Conservation (phyloP, 2,888 invertebrate genomes). For the Erannis defoliaria region DNA sequence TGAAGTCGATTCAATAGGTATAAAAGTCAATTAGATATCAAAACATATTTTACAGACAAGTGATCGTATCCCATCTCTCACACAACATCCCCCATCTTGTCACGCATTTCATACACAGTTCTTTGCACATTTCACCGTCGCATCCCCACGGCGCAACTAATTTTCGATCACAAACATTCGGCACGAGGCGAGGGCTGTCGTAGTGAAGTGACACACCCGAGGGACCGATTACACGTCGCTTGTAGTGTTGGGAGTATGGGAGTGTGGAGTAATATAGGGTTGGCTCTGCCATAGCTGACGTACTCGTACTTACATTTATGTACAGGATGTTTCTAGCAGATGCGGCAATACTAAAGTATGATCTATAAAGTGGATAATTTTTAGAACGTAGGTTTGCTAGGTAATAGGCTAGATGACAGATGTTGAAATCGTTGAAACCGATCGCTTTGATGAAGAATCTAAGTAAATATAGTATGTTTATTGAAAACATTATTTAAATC, state of each 20-base stretch:
- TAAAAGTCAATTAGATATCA: background rate
- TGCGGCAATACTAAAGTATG: too few species aligned
- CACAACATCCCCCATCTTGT: too few species aligned
- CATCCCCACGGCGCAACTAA: slow-evolving; percentile 40
- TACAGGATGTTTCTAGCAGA: background rate
- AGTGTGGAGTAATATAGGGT: slow-evolving; percentile 8
- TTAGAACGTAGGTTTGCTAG: too few species aligned
- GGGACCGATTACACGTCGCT: slow-evolving; percentile 53
- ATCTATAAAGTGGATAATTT: too few species aligned
- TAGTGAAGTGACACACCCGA: slow-evolving; percentile 53
- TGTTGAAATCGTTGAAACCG: too few species aligned
- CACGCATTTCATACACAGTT: background rate
- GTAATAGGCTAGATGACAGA: too few species aligned
- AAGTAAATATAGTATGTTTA: too few species aligned
- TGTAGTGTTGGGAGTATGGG: slow-evolving; percentile 26
- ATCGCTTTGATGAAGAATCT: too few species aligned
- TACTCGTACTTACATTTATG: background rate
- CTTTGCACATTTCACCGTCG: slow-evolving; percentile 38
- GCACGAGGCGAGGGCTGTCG: slow-evolving; percentile 28
- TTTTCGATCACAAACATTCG: slow-evolving; percentile 37
- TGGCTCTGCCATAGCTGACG: background rate
- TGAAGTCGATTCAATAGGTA: too few species aligned
- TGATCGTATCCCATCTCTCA: background rate
- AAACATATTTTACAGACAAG: background rate
- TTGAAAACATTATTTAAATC: too few species aligned